A percentile compares a stretch with the other conserved stretches of the same genome.
These are phyloP conservation scores for Chromoteleia sp. DNA, from an alignment of 2,888 invertebrate species.

Conservation along the genomic window DNA sequence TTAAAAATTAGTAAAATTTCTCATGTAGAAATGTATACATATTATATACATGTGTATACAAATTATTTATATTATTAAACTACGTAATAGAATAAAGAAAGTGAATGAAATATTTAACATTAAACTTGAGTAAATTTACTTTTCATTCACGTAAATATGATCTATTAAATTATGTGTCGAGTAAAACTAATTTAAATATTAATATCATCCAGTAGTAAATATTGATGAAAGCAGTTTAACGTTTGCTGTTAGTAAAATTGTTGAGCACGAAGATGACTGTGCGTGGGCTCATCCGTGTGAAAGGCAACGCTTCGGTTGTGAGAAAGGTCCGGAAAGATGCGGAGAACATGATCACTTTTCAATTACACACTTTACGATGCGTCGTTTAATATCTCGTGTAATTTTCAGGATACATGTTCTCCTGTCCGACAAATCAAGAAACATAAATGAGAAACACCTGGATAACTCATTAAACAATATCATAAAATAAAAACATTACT, in stretches of 20 bases:
- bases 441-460: conserved; percentile 27
- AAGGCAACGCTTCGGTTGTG: conserved; percentile 29
- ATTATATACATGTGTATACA: too few relatives aligned
- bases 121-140: too few relatives aligned
- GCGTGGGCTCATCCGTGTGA: conserved; percentile 36
- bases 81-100: too few relatives aligned
- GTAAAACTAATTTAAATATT: neutral
- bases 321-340: conserved; percentile 37
- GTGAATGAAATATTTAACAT: too few relatives aligned
- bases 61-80: too few relatives aligned
- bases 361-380: conserved; percentile 39
- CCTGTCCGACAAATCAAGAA: conserved; percentile 10
- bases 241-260: neutral
- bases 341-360: conserved; percentile 35
- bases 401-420: conserved; percentile 32
- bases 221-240: conserved; percentile 6
- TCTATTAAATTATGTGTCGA: neutral
- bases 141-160: neutral
- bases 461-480: conserved; percentile 45
- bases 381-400: conserved; percentile 5
- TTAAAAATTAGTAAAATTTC: too few relatives aligned
- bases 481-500: conserved; percentile 30
- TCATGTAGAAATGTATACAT: too few relatives aligned
- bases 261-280: conserved; percentile 15
- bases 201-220: neutral